Conservation (phyloP, 2,797 vertebrate genomes). For the Oreochromis mossambicus region DNA sequence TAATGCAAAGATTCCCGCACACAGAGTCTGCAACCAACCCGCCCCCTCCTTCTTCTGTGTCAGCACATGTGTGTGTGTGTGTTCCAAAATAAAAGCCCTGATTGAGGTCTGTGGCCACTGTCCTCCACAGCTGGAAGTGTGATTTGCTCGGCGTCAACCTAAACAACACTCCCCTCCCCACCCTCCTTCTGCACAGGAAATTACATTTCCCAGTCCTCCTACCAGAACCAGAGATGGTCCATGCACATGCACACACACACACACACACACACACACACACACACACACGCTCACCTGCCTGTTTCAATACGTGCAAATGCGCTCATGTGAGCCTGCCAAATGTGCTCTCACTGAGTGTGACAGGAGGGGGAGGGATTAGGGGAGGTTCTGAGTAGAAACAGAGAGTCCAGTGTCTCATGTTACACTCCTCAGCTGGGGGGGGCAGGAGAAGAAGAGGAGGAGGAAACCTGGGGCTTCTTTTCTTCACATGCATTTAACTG, state of each 20-base stretch:
- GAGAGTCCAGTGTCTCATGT: slow-evolving; percentile 69
- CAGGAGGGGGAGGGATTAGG: slow-evolving; percentile 28
- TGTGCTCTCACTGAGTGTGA: slow-evolving; percentile 42
- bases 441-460: not conserved
- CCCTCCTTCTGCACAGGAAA: slow-evolving; percentile 55
- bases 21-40: not conserved
- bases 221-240: slow-evolving; percentile 13
- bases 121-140: slow-evolving; percentile 69
- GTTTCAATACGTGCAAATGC: not conserved
- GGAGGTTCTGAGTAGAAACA: slow-evolving; percentile 67
- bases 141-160: slow-evolving; percentile 55
- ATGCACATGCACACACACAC: not conserved
- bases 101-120: slow-evolving; percentile 23
- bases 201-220: slow-evolving; percentile 53
- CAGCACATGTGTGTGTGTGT: slow-evolving; percentile 26
- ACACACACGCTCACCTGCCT: slow-evolving; percentile 21
- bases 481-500: slow-evolving; percentile 57
- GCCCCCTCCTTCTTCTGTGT: not conserved
- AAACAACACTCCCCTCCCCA: slow-evolving; percentile 8
- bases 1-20: not conserved
- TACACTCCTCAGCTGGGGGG: slow-evolving; percentile 57
- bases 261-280: not conserved
- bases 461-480: slow-evolving; percentile 49
- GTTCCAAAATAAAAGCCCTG: slow-evolving; percentile 46
- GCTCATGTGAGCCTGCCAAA: slow-evolving; percentile 16